Base-by-base conservation (phyloP, 2,888 invertebrate species). In the Microctonus hyperodae region DNA sequence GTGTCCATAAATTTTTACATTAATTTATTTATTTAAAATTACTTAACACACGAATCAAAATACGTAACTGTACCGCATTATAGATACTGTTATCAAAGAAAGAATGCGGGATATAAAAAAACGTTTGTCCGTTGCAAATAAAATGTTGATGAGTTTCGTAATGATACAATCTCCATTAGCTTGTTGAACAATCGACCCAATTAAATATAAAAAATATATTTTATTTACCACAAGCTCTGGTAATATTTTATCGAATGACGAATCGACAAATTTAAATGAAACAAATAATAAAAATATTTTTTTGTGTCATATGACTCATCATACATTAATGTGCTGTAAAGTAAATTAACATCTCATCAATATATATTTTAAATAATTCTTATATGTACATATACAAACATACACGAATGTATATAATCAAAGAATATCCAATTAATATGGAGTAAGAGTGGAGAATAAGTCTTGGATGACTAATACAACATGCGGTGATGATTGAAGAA, bases 381-480 rank as follows among this genome's bases (percentile, higher is more conserved):
- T n/a, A n/a, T n/a, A n/a, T n/a, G n/a, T n/a, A n/a, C n/a, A n/a
- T n/a, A n/a, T n/a, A n/a, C n/a, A n/a, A n/a, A n/a, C n/a, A 3
- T 28, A 28, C 44, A 44, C 44, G 7, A 16, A 16, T 16, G 16
- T 16, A 16, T 1, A n/a, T n/a, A n/a, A 44, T 6, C n/a, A 44
- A 44, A 44, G 44, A 16, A 44, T 20, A 4, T 44, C 7, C 44
- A 44, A 44, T 44, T 44, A 16, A 16, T 44, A 44, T 20, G 16
- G 5, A 1, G 4, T 44, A 20, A 44, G 2, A 3, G 16, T 44
- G 9, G 16, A 58, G 9, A 44, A 28, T 40, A 40, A 16, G 7
- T 40, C 23, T n/a, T 10, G 44, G n/a, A 40, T 59, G 44, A 59
- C 44, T 59, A 58, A 58, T 61, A n/a, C 13, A 61, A 53, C 51